Base-by-base conservation (phyloP, 2,797 vertebrate species). In the Spheniscus humboldti region DNA sequence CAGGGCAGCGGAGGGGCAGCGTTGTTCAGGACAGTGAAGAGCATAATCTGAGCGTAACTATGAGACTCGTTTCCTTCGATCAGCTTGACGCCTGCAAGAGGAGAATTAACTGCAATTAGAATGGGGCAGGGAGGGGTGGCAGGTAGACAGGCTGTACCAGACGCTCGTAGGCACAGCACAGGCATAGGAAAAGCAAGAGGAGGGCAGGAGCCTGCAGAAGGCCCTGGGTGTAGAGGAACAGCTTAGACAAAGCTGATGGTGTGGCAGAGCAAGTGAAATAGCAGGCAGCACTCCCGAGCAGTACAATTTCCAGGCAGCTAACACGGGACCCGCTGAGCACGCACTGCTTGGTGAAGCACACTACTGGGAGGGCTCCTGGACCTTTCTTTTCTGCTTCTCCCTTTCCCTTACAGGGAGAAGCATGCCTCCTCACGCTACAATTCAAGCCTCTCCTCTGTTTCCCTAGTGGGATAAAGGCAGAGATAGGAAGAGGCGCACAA, bases 141-240 rank as follows among this genome's bases (percentile, higher is more conserved):
- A 43, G 56, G 19, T 13, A 9, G 60, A 52, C 76, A 19, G 13
- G 41, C 74, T 41, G 10, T 23, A 25, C 22, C 39, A 45, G 35
- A 11, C 0, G 0, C 76, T 52, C 5, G 1, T 25, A 76, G 55
- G 33, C 1, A 1, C 33, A 35, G n/a, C n/a, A 12, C n/a, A 17
- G 57, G 33, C 18, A 18, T 2, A 23, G 8, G 17, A 52, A 19
- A 73, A 88, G 47, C 37, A 52, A 33, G 59, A 52, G 28, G 15
- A 76, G 63, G 30, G 23, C 30, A n/a, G 55, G 27, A 80, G 33
- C 11, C 48, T 13, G 45, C 7, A 52, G 33, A 80, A 59, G 4
- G 24, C 14, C 35, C 47, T 13, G 6, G 13, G 45, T 11, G 12
- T 4, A 17, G 23, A 56, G 25, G 41, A 75, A 55, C 1, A 7